phyloP scores from a whole-genome alignment of 2,797 vertebrate species.

The Microcaecilia unicolor region DNA sequence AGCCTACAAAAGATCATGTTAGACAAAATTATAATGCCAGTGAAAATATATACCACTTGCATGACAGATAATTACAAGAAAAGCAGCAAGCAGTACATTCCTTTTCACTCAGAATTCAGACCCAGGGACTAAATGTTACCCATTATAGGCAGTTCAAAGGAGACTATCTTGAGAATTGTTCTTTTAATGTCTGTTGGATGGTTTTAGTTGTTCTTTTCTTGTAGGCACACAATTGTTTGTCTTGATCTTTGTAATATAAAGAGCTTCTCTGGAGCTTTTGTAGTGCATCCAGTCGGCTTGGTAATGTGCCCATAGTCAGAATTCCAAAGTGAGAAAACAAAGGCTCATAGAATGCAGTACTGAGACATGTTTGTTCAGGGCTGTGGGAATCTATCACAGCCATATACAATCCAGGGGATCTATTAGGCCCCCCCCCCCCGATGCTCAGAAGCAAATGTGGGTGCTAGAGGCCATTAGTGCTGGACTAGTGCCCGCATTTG shows the following conservation, averaged over 20 bases:
- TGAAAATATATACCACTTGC: slow-evolving; percentile 36
- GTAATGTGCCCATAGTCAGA: slow-evolving; percentile 55
- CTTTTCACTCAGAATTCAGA: slow-evolving; percentile 50
- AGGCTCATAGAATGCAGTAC: slow-evolving; percentile 51
- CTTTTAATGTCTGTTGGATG: slow-evolving; percentile 58
- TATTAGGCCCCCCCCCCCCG: no score
- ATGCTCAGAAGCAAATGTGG: no score
- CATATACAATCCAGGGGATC: slow-evolving; percentile 33
- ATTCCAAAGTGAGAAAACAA: slow-evolving; percentile 57
- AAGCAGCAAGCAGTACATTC: slow-evolving; percentile 50
- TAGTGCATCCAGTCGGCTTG: slow-evolving; percentile 59
- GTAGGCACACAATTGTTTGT: slow-evolving; percentile 61
- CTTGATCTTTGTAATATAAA: slow-evolving; percentile 65
- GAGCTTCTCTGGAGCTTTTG: slow-evolving; percentile 52
- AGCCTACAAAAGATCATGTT: slow-evolving; percentile 37
- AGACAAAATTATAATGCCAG: slow-evolving; percentile 37
- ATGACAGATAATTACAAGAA: slow-evolving; percentile 40
- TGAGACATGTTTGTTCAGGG: slow-evolving; percentile 53
- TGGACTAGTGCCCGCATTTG: no score
- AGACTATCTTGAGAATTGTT: slow-evolving; percentile 62
- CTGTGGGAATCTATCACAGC: slow-evolving; percentile 56
- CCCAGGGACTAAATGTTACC: slow-evolving; percentile 49
- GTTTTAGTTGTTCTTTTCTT: slow-evolving; percentile 66
- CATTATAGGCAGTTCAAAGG: slow-evolving; percentile 60
- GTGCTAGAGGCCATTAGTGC: no score